A percentile compares a stretch with the other conserved stretches of the same genome.
Evolutionary conservation across 2,888 invertebrate species (phyloP).

Genomic region (Augiades crinisus): DNA sequence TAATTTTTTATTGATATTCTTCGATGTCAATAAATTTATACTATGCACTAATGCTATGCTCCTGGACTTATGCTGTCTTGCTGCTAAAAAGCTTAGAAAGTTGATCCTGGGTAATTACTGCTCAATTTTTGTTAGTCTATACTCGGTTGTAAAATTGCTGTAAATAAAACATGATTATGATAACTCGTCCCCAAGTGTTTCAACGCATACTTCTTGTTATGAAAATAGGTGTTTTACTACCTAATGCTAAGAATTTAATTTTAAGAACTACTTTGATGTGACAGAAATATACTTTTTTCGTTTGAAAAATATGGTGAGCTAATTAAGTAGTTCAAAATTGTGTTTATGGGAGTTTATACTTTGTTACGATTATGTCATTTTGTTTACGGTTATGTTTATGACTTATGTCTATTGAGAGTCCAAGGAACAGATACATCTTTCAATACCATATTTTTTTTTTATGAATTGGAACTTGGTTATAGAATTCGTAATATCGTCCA

Average conservation of each 20-base stretch:
- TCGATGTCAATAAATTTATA: too few species aligned
- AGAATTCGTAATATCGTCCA: too few species aligned
- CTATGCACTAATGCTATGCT: too few species aligned
- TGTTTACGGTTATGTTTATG: not conserved
- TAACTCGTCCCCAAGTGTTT: not conserved
- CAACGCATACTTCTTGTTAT: not conserved
- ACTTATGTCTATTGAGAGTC: too few species aligned
- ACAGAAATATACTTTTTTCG: constrained; percentile 11
- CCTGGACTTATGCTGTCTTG: too few species aligned
- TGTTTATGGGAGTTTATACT: constrained; percentile 17
- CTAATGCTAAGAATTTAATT: constrained; percentile 6
- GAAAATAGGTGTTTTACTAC: not conserved
- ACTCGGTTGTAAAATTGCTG: not conserved
- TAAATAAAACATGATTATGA: constrained; percentile 4
- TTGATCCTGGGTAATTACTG: too few species aligned
- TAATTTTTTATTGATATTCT: too few species aligned
- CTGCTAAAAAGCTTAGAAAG: too few species aligned
- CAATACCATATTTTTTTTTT: too few species aligned
- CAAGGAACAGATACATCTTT: too few species aligned
- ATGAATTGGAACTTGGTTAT: too few species aligned
- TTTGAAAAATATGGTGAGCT: constrained; percentile 21
- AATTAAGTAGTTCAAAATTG: constrained; percentile 9
- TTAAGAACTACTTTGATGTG: constrained; percentile 10
- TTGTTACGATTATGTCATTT: constrained; percentile 10
- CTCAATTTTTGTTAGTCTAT: too few species aligned